These are phyloP conservation scores for Drosophila prostipennis DNA, from an alignment of 2,888 invertebrate genomes.

Conservation along the genomic window DNA sequence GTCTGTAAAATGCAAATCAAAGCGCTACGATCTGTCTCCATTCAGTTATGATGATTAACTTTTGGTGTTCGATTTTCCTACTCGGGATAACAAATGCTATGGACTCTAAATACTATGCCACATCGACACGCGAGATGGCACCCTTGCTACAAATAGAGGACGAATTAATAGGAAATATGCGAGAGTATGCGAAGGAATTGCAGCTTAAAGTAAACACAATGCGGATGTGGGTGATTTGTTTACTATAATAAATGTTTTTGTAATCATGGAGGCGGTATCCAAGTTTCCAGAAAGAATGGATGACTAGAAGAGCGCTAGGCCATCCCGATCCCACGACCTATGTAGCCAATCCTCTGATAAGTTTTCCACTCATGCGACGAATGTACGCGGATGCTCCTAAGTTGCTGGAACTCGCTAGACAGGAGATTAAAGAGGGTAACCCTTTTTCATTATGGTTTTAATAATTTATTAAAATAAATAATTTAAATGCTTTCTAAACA, in stretches of 20 bases:
- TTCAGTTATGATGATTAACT: background rate
- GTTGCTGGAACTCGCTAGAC: slow-evolving; percentile 51
- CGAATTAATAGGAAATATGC: slow-evolving; percentile 52
- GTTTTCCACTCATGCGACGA: slow-evolving; percentile 68
- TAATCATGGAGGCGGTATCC: slow-evolving; percentile 26
- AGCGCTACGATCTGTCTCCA: background rate
- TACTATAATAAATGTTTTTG: too few relatives aligned
- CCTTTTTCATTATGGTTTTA: too few relatives aligned
- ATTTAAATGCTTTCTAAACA: background rate
- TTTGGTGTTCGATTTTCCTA: slow-evolving; percentile 9
- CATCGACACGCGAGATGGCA: slow-evolving; percentile 47
- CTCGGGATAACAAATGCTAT: background rate
- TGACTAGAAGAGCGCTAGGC: slow-evolving; percentile 27
- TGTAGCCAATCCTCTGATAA: slow-evolving; percentile 71
- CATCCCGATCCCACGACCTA: slow-evolving; percentile 52
- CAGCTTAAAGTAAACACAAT: slow-evolving; percentile 59
- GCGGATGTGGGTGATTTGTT: slow-evolving; percentile 41
- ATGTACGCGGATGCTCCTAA: slow-evolving; percentile 71
- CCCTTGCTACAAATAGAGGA: slow-evolving; percentile 56
- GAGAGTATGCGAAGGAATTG: slow-evolving; percentile 56
- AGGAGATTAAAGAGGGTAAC: slow-evolving; percentile 17
- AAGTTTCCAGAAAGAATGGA: slow-evolving; percentile 53
- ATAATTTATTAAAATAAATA: too few relatives aligned
- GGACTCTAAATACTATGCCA: slow-evolving; percentile 13
- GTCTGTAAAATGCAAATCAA: background rate